Percentiles rank a stretch among this genome's conserved stretches.
These are phyloP conservation scores for Vespertilio murinus DNA, from an alignment of 2,797 vertebrate species.

Conservation along the genomic window DNA sequence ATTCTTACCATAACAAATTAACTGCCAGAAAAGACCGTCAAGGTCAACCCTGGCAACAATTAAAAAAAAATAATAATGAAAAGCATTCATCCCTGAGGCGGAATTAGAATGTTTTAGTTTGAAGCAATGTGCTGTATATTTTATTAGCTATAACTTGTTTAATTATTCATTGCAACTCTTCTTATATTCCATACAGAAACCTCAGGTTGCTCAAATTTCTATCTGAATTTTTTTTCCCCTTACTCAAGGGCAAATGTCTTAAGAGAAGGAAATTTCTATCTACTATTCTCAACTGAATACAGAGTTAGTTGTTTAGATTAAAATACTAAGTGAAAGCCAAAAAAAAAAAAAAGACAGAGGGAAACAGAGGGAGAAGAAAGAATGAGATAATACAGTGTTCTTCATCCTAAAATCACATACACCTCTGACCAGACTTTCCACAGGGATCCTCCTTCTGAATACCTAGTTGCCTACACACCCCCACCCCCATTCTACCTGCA, in stretches of 20 bases:
- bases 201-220: constrained; percentile 85
- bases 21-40: constrained; percentile 85
- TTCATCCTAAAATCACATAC: background rate
- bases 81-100: constrained; percentile 87
- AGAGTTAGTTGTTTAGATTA: constrained; percentile 43
- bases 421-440: background rate
- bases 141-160: constrained; percentile 87
- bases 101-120: constrained; percentile 84
- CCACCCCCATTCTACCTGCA: fast-evolving
- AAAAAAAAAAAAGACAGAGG: background rate
- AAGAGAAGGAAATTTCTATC: constrained; percentile 45
- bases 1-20: constrained; percentile 86
- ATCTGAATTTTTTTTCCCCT: constrained; percentile 70
- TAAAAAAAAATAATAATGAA: constrained; percentile 89
- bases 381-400: background rate
- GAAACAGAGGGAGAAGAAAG: background rate
- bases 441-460: background rate
- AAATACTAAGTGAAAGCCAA: constrained; percentile 33
- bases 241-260: constrained; percentile 82
- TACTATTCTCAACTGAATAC: background rate
- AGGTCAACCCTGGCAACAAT: constrained; percentile 87
- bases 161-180: constrained; percentile 86
- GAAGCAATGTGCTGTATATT: constrained; percentile 86
- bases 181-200: constrained; percentile 85
- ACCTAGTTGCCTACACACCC: fast-evolving